Evolutionary conservation across 2,113 vertebrate species (phyloP).

Genomic region (Climacteris rufus): DNA sequence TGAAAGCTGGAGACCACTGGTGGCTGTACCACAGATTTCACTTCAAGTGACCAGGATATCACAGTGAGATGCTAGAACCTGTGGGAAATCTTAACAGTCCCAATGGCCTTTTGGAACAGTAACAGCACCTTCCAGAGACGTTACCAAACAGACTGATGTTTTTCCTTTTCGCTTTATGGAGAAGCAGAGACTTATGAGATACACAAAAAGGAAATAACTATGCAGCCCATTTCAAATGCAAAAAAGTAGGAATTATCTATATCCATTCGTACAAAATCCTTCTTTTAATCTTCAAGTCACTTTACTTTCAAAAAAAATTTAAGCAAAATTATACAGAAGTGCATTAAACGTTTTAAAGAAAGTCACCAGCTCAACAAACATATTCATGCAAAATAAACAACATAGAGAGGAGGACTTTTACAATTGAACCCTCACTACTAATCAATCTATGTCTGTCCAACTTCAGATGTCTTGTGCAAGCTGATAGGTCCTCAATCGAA

Average conservation of each 20-base stretch:
- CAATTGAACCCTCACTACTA: conserved; percentile 42
- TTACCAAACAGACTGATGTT: not conserved
- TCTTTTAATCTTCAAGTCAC: not conserved
- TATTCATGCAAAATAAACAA: conserved; percentile 56
- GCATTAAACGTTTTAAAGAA: conserved; percentile 47
- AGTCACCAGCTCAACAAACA: conserved; percentile 47
- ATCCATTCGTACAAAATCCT: not conserved
- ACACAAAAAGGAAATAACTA: not conserved
- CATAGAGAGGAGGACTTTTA: conserved; percentile 43
- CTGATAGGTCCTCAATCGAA: conserved; percentile 61
- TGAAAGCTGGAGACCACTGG: not conserved
- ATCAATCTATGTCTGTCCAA: conserved; percentile 47
- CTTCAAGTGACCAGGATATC: not conserved
- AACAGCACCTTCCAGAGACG: not conserved
- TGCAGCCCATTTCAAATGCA: not conserved
- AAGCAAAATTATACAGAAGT: conserved; percentile 36
- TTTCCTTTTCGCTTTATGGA: conserved; percentile 4
- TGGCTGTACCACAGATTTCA: not conserved
- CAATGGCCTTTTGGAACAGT: not conserved
- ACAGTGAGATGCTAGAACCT: not conserved
- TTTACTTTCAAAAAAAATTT: conserved; percentile 14
- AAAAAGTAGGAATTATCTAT: not conserved
- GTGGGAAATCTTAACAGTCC: not conserved
- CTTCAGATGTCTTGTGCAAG: conserved; percentile 46
- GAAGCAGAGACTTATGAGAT: not conserved